phyloP scores from a whole-genome alignment of 2,113 vertebrate genomes.

The Chloebia gouldiae region DNA sequence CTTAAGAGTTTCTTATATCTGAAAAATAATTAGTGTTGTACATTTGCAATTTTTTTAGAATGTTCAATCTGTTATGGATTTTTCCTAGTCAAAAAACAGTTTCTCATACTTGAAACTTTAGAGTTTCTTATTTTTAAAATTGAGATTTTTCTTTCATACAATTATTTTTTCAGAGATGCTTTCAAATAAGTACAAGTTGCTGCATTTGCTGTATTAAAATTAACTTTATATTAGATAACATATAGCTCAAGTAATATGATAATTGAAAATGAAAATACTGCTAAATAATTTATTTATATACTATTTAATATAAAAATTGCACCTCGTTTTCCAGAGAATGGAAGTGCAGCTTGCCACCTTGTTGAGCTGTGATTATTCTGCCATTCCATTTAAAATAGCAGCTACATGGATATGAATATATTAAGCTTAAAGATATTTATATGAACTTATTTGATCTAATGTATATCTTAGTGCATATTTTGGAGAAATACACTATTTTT shows the following conservation, averaged over 20 bases:
- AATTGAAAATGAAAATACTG: neutral
- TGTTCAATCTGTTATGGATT: neutral
- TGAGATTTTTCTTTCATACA: neutral
- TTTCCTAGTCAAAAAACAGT: neutral
- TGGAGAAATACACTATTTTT: neutral
- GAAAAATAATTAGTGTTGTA: neutral
- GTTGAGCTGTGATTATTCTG: neutral
- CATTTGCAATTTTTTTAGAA: neutral
- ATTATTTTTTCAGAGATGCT: neutral
- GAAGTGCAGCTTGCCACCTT: neutral
- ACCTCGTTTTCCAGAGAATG: neutral
- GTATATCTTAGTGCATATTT: neutral
- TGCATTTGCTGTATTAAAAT: neutral
- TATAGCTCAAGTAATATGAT: neutral
- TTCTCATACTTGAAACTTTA: constrained; percentile 6
- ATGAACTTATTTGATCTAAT: neutral
- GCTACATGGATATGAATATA: neutral
- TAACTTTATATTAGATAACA: neutral
- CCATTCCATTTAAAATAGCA: neutral
- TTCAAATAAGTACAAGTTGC: neutral
- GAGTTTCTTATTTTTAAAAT: neutral
- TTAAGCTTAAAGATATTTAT: neutral
- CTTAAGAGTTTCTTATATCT: neutral
- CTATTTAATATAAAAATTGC: neutral
- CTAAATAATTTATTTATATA: neutral